Conservation (phyloP, 2,797 vertebrate genomes). For the Mallotus villosus region DNA sequence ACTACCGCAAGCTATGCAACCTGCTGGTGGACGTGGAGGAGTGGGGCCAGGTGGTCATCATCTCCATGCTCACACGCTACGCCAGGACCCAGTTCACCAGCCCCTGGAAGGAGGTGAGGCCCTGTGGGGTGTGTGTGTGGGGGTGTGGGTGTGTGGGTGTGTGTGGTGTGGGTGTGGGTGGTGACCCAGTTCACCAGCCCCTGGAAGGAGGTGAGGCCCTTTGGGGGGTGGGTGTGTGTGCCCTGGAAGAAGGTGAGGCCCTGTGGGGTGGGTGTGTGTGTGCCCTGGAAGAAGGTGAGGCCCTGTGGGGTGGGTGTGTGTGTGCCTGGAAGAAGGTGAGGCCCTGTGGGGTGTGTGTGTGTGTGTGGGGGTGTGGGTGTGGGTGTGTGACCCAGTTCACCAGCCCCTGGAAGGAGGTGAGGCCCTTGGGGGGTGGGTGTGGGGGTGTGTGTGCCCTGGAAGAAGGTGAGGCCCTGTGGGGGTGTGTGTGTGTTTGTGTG, state of each 20-base stretch:
- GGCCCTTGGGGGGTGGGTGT: slow-evolving; percentile 25
- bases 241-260: slow-evolving; percentile 90
- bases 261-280: not conserved
- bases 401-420: slow-evolving; percentile 93
- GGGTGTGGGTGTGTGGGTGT: not conserved
- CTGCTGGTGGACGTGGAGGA: slow-evolving; percentile 97
- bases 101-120: slow-evolving; percentile 90
- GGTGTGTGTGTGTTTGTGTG: not conserved
- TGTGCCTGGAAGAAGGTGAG: no score
- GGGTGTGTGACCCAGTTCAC: slow-evolving; percentile 95
- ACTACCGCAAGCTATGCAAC: slow-evolving; percentile 96
- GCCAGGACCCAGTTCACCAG: slow-evolving; percentile 93
- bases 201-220: slow-evolving; percentile 86
- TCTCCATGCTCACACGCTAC: slow-evolving; percentile 96
- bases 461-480: slow-evolving; percentile 77
- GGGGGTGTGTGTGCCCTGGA: slow-evolving; percentile 81
- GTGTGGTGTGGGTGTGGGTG: not conserved
- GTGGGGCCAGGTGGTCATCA: slow-evolving; percentile 98
- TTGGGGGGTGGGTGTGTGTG: not conserved
- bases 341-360: no score
- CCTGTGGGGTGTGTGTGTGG: not conserved
- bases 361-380: no score
- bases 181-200: slow-evolving; percentile 93
- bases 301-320: not conserved
- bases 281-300: slow-evolving; percentile 93